These are phyloP conservation scores for Campylomormyrus tamandua DNA, from an alignment of 2,113 vertebrate genomes.

Conservation along the genomic window DNA sequence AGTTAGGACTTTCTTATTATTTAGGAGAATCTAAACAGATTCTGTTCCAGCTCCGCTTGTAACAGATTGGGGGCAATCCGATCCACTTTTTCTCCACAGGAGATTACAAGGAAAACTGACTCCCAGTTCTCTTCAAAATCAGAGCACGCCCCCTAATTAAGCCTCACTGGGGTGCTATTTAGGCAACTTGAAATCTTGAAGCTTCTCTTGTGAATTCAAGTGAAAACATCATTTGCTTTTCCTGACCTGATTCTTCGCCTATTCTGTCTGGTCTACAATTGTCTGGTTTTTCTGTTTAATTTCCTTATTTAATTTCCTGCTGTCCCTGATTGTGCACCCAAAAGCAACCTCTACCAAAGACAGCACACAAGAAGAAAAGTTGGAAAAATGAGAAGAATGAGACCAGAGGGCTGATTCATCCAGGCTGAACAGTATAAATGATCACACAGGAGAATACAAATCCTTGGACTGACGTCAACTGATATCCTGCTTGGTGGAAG, in stretches of 20 bases:
- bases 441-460: neutral
- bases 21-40: neutral
- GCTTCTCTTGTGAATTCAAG: constrained; percentile 2
- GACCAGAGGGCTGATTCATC: neutral
- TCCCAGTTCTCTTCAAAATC: constrained; percentile 1
- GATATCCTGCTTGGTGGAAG: neutral
- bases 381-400: neutral
- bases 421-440: neutral
- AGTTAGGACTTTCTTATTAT: neutral
- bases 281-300: neutral
- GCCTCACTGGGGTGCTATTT: neutral
- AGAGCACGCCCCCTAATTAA: neutral
- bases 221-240: neutral
- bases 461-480: neutral
- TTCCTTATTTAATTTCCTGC: constrained; percentile 6
- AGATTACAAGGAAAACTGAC: neutral
- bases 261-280: neutral
- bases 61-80: neutral
- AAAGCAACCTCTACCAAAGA: neutral
- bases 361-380: neutral
- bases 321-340: neutral
- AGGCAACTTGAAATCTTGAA: neutral
- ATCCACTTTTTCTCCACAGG: neutral
- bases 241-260: neutral
- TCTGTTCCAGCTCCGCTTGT: neutral